Base-by-base conservation (phyloP, 1,140 invertebrate species). In the Papilio helenus region DNA sequence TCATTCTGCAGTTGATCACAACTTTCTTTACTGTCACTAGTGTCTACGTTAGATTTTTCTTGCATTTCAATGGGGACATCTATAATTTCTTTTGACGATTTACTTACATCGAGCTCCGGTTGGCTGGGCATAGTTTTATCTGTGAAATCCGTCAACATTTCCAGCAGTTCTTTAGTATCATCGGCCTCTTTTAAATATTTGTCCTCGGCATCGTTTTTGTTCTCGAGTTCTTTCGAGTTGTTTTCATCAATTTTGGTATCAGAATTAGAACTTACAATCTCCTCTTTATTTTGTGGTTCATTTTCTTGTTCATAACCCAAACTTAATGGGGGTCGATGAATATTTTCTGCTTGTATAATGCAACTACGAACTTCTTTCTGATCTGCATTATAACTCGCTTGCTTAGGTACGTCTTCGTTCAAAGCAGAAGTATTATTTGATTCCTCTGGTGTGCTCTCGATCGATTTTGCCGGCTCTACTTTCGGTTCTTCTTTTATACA, bases 131-230 rank as follows among this genome's bases (percentile, higher is more conserved):
- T 65, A 7, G 76, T 20, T 20, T 73, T 76, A 46, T 81, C 91
- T 44, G 91, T 93, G 16, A 91, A 85, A 77, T 92, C 85, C 0
- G 89, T 88, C 1, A 94, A 79, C 86, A 93, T 90, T 46, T 91
- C 85, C 39, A 94, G 81, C 18, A 94, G 80, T 58, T 91, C 90
- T 42, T 87, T 87, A 8, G 92, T 94, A 51, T 90, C 84, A 71
- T 94, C 86, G 4, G 89, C 92, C 42, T 88, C 82, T 61, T 85
- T 85, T 34, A 89, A 79, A 18, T 80, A 81, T 79, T 84, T 20
- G 3, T 65, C 20, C n/a, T 77, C 34, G 34, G 76, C 10, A 44
- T 42, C 39, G 10, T 14, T 85, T 72, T 81, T 71, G n/a, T 20
- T 73, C 76, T 80, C 79, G 55, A 73, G 23, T 79, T 72, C 42